Percentiles rank a stretch among this genome's conserved stretches.
phyloP scores from a whole-genome alignment of 2,888 invertebrate species.

The Drosophila tanythrix region DNA sequence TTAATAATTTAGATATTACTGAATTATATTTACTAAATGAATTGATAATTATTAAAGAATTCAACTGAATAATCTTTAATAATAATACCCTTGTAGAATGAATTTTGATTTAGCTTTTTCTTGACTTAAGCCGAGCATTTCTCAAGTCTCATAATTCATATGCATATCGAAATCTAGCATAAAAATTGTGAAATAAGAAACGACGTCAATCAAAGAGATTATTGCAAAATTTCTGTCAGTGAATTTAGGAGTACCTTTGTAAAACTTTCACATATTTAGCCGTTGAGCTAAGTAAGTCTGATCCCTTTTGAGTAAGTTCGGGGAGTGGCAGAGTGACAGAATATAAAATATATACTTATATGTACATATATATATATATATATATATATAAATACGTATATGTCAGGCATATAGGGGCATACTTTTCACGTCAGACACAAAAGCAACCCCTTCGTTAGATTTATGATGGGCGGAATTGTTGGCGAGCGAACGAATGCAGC shows the following conservation, averaged over 20 bases:
- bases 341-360: conserved; percentile 59
- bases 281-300: conserved; percentile 28
- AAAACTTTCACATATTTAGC: conserved; percentile 14
- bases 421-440: conserved; percentile 44
- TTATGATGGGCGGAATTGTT: conserved; percentile 70
- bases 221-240: neutral
- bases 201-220: neutral
- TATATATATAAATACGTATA: conserved; percentile 1
- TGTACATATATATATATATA: conserved; percentile 21
- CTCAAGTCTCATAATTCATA: neutral
- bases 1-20: neutral
- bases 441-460: conserved; percentile 73
- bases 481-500: conserved; percentile 8
- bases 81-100: neutral
- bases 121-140: neutral
- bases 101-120: neutral
- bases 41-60: neutral
- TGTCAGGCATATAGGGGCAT: conserved; percentile 35
- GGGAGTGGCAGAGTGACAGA: conserved; percentile 57
- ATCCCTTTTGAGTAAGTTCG: conserved; percentile 23
- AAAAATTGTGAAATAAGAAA: neutral
- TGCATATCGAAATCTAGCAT: too few species aligned
- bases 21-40: neutral
- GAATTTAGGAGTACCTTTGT: conserved; percentile 8
- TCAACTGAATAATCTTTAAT: neutral